Evolutionary conservation across 2,797 vertebrate genomes (phyloP).

Genomic region (Enteromius afrohamiltoni): DNA sequence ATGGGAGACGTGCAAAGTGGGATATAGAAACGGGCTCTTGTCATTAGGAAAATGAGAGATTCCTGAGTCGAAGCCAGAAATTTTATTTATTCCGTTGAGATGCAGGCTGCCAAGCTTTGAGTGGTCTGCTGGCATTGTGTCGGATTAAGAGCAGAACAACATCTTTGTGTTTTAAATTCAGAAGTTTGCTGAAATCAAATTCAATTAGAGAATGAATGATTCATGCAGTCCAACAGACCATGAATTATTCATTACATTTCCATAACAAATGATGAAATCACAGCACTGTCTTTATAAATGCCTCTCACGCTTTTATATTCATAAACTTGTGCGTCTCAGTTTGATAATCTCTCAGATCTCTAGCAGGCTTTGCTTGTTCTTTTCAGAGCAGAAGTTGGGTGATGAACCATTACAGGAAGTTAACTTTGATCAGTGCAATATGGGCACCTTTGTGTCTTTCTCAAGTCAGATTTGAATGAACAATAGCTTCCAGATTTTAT

Average conservation of each 20-base stretch:
- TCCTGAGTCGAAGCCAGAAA: constrained; percentile 66
- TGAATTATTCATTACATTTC: constrained; percentile 65
- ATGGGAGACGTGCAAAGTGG: constrained; percentile 49
- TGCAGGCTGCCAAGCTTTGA: constrained; percentile 67
- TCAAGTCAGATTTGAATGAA: background rate
- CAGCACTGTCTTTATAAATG: constrained; percentile 52
- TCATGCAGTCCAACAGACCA: constrained; percentile 38
- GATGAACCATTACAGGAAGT: constrained; percentile 43
- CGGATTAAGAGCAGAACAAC: constrained; percentile 43
- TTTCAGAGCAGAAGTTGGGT: constrained; percentile 25
- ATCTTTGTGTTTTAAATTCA: constrained; percentile 53
- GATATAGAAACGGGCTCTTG: constrained; percentile 55
- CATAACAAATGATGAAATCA: constrained; percentile 56
- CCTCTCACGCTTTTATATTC: constrained; percentile 35
- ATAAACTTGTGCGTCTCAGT: constrained; percentile 38
- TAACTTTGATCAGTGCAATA: constrained; percentile 42
- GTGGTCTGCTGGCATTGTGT: constrained; percentile 74
- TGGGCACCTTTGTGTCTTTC: constrained; percentile 13
- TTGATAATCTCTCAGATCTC: constrained; percentile 30
- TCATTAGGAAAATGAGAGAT: constrained; percentile 74
- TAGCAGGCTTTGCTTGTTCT: constrained; percentile 32
- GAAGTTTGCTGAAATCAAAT: constrained; percentile 62
- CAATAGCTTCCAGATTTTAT: background rate
- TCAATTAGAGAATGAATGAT: constrained; percentile 64
- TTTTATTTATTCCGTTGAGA: constrained; percentile 64